phyloP scores from a whole-genome alignment of 2,113 vertebrate genomes.

The Nymphicus hollandicus region DNA sequence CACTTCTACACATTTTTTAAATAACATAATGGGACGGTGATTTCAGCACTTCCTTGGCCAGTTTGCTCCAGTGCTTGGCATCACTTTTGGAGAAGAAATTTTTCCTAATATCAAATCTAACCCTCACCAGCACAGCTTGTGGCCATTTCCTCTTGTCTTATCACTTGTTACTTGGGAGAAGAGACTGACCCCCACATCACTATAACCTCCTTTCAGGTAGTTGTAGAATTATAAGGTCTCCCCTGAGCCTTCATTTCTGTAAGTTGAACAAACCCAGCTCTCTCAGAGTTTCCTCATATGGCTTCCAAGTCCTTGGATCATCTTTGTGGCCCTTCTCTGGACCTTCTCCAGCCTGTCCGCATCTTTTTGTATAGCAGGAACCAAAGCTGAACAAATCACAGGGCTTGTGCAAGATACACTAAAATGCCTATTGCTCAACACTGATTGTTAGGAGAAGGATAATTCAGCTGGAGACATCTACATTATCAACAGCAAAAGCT shows the following conservation, averaged over 20 bases:
- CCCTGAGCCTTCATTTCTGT: not conserved
- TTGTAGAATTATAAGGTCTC: not conserved
- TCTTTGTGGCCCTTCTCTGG: not conserved
- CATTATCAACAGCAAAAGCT: not conserved
- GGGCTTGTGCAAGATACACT: not conserved
- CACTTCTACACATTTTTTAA: not conserved
- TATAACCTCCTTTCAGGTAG: not conserved
- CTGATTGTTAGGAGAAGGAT: not conserved
- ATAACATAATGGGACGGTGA: not conserved
- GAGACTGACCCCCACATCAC: not conserved
- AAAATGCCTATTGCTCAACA: not conserved
- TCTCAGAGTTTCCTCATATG: not conserved
- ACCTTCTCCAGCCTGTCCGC: not conserved
- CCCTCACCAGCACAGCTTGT: not conserved
- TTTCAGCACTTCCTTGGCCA: not conserved
- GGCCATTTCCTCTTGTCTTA: not conserved
- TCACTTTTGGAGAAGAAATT: not conserved
- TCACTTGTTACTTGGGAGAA: not conserved
- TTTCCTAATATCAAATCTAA: not conserved
- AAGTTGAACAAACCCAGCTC: not conserved
- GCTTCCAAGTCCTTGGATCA: not conserved
- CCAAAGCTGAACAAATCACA: not conserved
- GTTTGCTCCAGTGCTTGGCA: not conserved
- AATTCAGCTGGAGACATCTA: not conserved
- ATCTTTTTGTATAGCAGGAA: not conserved